phyloP scores from a whole-genome alignment of 2,888 invertebrate species.

The Argyresthia albistria region DNA sequence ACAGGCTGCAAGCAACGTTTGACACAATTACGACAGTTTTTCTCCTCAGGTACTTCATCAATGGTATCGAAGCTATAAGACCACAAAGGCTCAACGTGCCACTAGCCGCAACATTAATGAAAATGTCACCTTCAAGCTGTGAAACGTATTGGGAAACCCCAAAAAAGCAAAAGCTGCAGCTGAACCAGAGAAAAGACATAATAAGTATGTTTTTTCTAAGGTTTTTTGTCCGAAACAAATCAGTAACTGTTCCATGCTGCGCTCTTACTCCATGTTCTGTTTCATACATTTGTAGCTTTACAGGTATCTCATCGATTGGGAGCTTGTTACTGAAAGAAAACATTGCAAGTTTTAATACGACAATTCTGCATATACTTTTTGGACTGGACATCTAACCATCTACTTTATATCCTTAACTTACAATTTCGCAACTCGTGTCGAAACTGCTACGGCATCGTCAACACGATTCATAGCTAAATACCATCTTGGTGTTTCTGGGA shows the following conservation, averaged over 20 bases:
- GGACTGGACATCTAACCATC: too few relatives aligned
- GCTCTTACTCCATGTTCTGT: conserved; percentile 22
- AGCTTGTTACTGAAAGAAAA: conserved; percentile 21
- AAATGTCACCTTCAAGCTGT: conserved; percentile 29
- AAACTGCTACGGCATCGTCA: conserved; percentile 70
- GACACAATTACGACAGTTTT: conserved; percentile 76
- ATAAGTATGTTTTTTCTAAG: conserved; percentile 77
- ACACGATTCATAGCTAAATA: conserved; percentile 76
- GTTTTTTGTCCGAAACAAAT: conserved; percentile 78
- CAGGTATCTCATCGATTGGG: conserved; percentile 47
- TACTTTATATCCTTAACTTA: conserved; percentile 20
- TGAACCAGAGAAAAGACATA: conserved; percentile 78
- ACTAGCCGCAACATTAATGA: conserved; percentile 85
- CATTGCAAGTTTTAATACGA: too few relatives aligned
- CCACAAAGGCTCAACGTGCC: conserved; percentile 75
- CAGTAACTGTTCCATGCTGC: conserved; percentile 61
- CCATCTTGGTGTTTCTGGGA: conserved; percentile 88
- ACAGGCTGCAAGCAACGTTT: conserved; percentile 72
- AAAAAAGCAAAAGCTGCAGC: conserved; percentile 80
- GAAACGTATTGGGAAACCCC: conserved; percentile 63
- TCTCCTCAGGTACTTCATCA: conserved; percentile 77
- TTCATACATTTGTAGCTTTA: conserved; percentile 33
- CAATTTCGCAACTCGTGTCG: conserved; percentile 75
- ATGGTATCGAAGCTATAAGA: conserved; percentile 73
- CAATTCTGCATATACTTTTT: too few relatives aligned